Base-by-base conservation (phyloP, 53 echinoderm and acorn worm genomes). In the Henricia sp. region DNA sequence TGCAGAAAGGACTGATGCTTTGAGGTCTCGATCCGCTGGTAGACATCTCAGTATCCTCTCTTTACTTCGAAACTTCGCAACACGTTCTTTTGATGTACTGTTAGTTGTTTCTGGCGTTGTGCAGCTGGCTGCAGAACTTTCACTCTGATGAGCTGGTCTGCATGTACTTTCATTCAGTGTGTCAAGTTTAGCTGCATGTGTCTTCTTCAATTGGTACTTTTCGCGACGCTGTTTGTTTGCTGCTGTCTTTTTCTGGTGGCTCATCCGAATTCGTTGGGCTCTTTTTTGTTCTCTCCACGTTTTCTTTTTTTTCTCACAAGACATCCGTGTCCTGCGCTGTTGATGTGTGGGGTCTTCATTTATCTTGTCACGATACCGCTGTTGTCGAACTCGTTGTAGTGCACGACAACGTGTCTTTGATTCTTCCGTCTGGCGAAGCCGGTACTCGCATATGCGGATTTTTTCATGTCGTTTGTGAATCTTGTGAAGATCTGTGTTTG, bases 211-310 rank as follows among this genome's bases (percentile, higher is more conserved):
- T 26, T 65, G 30, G 66, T 65, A 65, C 35, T 65, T 0, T 35
- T 65, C 66, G 30, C 66, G 32, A 14, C 66, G 33, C 33, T 65
- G 30, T 35, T 65, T 26, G 66, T 65, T 65, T 29, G 35, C 35
- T 65, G 36, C 29, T 35, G 66, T 16, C 36, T 35, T 30, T 65
- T 65, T 65, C 35, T 65, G 66, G 4, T 65, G 66, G 66, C 33
- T 65, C 29, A 65, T 65, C 0, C 66, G 12, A 11, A 33, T 35
- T 35, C 66, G 66, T 30, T 65, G 32, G 4, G 12, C 36, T 65
- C 66, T 65, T 65, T 65, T 65, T 36, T 65, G 66, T 65, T 65
- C 66, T 30, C 33, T 65, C 66, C 66, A 65, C 66, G 35, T 14
- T 65, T 12, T 30, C 66, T 33, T 65, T 36, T 65, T 11, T 20